Evolutionary conservation across 2,113 vertebrate species (phyloP), one percentile per base, ranked within the genome.

Genomic region (Trichechus manatus): DNA sequence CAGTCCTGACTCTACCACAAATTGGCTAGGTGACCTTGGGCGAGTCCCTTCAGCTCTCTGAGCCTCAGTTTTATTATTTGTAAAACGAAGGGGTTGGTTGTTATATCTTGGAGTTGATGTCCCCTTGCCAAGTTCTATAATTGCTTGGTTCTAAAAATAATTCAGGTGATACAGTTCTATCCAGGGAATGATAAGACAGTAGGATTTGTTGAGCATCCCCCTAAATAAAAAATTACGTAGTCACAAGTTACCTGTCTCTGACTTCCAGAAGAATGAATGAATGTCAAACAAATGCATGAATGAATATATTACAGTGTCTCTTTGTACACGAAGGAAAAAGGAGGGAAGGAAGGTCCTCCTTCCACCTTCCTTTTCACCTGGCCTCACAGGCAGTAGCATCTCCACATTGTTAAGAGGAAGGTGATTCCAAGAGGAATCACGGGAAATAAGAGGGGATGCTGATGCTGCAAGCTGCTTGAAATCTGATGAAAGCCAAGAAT

Each of bases 11-110:
- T 66, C 31, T 31, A 68, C 91, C 63, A 22, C 94, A 83, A 39
- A 91, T 96, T 80, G 91, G 86, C 89, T 33, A 2, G 42, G 56
- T 97, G 97, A 98, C 97, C 97, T 98, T 97, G 97, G 96, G 59
- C 83, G 56, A 96, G 94, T 93, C 87, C 59, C 89, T 47, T 68
- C n/a, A 4, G 8, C 19, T 36, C 44, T 39, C 8, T 1, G 47
- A 84, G 44, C 93, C 91, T 90, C 75, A 33, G 14, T 94, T 89
- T 96, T 92, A 66, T 86, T 39, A 0, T 85, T 81, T 39, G 23
- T 81, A 82, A 89, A 89, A 90, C 27, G 85, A 77, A 87, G 59
- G 63, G 59, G 29, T 33, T 59, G 39, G 36, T 68, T 74, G 39
- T 61, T 53, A 0, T 75, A 5, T 29, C 25, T 19, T 68, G 80